These are phyloP conservation scores for Barnardius zonarius DNA, from an alignment of 2,113 vertebrate genomes.

Conservation along the genomic window DNA sequence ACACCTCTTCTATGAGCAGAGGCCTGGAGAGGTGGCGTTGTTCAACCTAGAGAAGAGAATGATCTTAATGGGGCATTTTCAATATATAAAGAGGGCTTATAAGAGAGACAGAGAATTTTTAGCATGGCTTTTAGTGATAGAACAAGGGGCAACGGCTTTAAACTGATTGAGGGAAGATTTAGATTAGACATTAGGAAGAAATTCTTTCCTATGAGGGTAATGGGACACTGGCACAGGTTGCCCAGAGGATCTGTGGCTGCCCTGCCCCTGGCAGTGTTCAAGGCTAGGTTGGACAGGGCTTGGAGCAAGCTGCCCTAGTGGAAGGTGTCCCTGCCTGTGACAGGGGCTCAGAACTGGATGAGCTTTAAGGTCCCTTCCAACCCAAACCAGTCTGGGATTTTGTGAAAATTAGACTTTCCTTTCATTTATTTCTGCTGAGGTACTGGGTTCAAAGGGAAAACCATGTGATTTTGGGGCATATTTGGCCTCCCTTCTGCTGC, in stretches of 20 bases:
- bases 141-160: not conserved
- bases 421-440: not conserved
- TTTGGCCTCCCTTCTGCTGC: not conserved
- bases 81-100: not conserved
- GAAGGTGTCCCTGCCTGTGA: not conserved
- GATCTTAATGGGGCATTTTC: not conserved
- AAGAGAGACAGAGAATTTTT: not conserved
- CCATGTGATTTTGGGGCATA: not conserved
- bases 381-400: not conserved
- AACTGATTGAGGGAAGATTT: not conserved
- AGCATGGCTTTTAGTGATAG: not conserved
- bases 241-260: not conserved
- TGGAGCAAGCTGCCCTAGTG: not conserved
- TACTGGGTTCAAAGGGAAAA: not conserved
- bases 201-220: not conserved
- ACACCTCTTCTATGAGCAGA: not conserved
- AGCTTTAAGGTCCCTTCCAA: not conserved
- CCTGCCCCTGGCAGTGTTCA: not conserved
- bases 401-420: not conserved
- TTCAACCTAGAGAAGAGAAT: not conserved
- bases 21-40: not conserved
- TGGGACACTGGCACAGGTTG: not conserved
- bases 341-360: not conserved
- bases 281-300: not conserved
- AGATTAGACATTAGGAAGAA: not conserved